A percentile compares a stretch with the other conserved stretches of the same genome.
These are phyloP conservation scores for Psephotus haematonotus DNA, from an alignment of 2,113 vertebrate genomes.

Conservation along the genomic window DNA sequence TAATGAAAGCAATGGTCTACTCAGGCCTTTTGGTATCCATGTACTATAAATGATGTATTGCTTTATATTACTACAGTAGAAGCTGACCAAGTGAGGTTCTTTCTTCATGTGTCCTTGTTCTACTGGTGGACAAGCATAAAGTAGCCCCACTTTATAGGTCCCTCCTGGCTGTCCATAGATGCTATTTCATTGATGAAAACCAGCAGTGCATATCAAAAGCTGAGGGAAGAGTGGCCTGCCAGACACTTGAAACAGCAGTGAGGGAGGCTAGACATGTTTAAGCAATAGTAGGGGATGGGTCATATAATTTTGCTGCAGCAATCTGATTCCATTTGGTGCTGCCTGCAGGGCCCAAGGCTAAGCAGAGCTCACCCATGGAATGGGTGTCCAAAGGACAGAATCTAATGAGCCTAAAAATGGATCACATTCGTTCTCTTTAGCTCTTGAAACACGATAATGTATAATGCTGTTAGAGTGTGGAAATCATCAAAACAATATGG, in stretches of 20 bases:
- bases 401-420: not conserved
- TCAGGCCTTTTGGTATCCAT: not conserved
- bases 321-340: slow-evolving; percentile 9
- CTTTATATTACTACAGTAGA: not conserved
- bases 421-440: not conserved
- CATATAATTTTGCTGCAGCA: not conserved
- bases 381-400: not conserved
- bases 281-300: slow-evolving; percentile 49
- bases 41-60: not conserved
- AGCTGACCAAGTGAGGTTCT: not conserved
- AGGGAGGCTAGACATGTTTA: slow-evolving; percentile 15
- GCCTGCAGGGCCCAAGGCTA: not conserved
- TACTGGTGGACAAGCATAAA: not conserved
- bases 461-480: not conserved
- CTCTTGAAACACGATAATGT: not conserved
- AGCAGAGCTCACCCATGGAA: not conserved
- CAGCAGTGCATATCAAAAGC: not conserved
- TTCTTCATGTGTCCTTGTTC: not conserved
- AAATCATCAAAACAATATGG: not conserved
- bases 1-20: not conserved
- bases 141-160: not conserved
- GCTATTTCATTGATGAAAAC: slow-evolving; percentile 36
- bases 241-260: not conserved
- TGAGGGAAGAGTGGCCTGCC: not conserved
- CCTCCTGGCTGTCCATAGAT: not conserved